A percentile compares a stretch with the other conserved stretches of the same genome.
phyloP scores from a whole-genome alignment of 2,888 invertebrate species.

The Drosophila cracens region DNA sequence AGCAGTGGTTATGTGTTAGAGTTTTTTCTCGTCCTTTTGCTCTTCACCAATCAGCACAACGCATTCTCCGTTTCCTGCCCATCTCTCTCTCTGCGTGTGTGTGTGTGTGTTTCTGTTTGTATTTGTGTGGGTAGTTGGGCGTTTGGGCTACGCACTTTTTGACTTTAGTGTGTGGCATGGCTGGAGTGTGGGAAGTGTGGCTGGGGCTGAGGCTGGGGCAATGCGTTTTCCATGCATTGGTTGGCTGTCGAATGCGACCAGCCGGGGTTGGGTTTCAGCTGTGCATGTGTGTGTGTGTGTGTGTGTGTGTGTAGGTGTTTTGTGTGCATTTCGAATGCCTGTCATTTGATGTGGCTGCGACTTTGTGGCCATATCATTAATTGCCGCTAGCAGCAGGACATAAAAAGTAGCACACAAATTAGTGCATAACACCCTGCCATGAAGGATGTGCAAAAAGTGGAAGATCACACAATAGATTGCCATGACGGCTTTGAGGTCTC shows the following conservation, averaged over 20 bases:
- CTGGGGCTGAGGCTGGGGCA: constrained; percentile 44
- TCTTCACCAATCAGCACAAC: constrained; percentile 83
- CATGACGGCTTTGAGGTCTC: not conserved
- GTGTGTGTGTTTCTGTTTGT: constrained; percentile 28
- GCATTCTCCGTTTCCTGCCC: constrained; percentile 74
- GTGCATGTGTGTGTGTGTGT: constrained; percentile 16
- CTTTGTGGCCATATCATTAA: constrained; percentile 80
- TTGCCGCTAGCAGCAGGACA: constrained; percentile 66
- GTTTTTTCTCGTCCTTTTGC: constrained; percentile 71
- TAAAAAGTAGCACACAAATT: constrained; percentile 68
- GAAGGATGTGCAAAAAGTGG: constrained; percentile 8
- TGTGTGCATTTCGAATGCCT: constrained; percentile 57
- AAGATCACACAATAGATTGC: not conserved
- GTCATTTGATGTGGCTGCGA: constrained; percentile 80
- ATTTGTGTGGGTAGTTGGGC: constrained; percentile 45
- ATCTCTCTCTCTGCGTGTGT: constrained; percentile 27
- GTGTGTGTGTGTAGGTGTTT: constrained; percentile 29
- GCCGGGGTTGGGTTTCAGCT: constrained; percentile 37
- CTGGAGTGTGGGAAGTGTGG: constrained; percentile 19
- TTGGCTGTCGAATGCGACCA: constrained; percentile 64
- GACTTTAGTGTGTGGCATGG: constrained; percentile 62
- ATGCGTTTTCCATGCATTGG: constrained; percentile 80
- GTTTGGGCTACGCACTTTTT: constrained; percentile 76
- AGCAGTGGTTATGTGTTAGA: constrained; percentile 68
- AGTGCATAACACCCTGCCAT: constrained; percentile 52